Conservation (phyloP, 2,888 invertebrate species). For the Cantharis flavilabris region DNA sequence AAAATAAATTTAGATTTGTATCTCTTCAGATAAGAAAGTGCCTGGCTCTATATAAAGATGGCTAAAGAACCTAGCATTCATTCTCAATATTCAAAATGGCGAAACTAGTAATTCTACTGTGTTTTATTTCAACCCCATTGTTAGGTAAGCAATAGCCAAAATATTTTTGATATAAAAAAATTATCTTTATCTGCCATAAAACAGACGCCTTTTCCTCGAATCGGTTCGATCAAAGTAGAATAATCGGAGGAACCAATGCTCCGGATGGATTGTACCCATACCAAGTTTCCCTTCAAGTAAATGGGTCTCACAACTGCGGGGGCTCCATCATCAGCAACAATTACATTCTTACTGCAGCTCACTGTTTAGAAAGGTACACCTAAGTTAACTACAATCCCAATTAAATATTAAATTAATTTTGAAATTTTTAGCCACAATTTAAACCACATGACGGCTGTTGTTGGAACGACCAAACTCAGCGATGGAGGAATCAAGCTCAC, state of each 20-base stretch:
- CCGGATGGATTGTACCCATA: background rate
- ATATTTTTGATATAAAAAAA: background rate
- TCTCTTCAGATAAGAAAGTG: background rate
- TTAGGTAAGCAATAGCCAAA: background rate
- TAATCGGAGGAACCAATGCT: background rate
- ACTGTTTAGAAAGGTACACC: background rate
- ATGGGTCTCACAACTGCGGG: background rate
- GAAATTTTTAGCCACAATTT: background rate
- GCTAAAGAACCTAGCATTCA: background rate
- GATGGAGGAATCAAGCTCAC: conserved; percentile 54
- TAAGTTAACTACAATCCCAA: background rate
- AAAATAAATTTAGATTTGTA: too few relatives aligned
- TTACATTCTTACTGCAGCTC: background rate
- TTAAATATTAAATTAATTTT: background rate
- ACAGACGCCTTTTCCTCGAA: background rate
- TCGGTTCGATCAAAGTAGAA: background rate
- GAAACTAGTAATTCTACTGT: background rate
- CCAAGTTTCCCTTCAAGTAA: background rate
- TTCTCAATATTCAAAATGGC: background rate
- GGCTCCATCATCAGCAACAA: background rate
- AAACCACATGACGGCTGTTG: conserved; percentile 48
- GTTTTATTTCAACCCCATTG: background rate
- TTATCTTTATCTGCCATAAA: background rate
- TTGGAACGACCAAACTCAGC: conserved; percentile 57
- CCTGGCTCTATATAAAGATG: background rate